phyloP scores from a whole-genome alignment of 2,797 vertebrate genomes.

The Anableps anableps region DNA sequence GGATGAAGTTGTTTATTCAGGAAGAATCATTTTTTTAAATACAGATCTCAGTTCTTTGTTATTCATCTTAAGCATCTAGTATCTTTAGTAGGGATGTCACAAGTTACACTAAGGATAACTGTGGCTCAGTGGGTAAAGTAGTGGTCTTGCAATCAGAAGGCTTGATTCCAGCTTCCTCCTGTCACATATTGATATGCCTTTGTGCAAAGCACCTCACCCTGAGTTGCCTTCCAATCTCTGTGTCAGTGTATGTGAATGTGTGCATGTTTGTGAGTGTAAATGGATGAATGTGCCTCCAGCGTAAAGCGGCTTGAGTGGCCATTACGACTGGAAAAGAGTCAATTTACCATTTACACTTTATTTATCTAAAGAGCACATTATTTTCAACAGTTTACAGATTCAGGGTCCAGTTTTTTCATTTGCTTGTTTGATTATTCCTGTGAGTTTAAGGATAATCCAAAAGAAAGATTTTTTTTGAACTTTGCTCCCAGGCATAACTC shows the following conservation, averaged over 20 bases:
- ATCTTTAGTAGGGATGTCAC: background rate
- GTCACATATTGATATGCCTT: background rate
- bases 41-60: too few species aligned
- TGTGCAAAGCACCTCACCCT: background rate
- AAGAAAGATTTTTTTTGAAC: slow-evolving; percentile 11
- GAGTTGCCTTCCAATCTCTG: background rate
- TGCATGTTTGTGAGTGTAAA: background rate
- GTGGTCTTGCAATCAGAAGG: too few species aligned
- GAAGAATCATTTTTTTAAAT: too few species aligned
- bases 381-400: background rate
- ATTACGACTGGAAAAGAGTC: background rate
- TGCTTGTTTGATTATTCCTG: background rate
- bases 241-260: background rate
- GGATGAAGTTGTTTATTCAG: background rate
- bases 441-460: slow-evolving; percentile 22
- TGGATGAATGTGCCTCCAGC: background rate
- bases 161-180: background rate
- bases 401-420: background rate
- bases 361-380: background rate
- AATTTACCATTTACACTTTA: background rate
- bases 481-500: slow-evolving; percentile 36
- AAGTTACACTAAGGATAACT: background rate
- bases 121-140: too few species aligned
- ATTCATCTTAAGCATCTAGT: background rate
- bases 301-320: background rate